These are phyloP conservation scores for Eupithecia abbreviata DNA, from an alignment of 2,888 invertebrate genomes.

Conservation along the genomic window DNA sequence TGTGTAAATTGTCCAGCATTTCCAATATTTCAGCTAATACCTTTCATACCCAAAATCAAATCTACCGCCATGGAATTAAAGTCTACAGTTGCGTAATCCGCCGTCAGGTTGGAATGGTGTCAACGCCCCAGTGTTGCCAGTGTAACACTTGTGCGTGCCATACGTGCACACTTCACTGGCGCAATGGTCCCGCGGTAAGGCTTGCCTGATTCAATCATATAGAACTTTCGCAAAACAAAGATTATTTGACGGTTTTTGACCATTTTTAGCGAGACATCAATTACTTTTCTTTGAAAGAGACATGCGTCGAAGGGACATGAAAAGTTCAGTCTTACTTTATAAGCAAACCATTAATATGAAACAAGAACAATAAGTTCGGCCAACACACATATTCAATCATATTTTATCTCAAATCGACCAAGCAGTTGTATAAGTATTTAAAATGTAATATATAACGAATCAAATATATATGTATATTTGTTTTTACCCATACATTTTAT, in stretches of 20 bases:
- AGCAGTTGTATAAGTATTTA: not conserved
- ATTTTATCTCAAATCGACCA: not conserved
- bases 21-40: not conserved
- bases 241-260: not conserved
- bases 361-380: not conserved
- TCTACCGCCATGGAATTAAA: constrained; percentile 6
- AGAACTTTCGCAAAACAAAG: not conserved
- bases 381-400: not conserved
- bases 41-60: constrained; percentile 19
- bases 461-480: no score
- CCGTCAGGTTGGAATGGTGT: constrained; percentile 56
- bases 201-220: not conserved
- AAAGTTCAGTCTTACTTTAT: constrained; percentile 12
- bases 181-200: constrained; percentile 47
- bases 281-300: not conserved
- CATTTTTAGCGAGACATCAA: not conserved
- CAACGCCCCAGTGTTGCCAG: constrained; percentile 54
- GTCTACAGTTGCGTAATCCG: constrained; percentile 33
- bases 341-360: not conserved
- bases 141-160: constrained; percentile 52
- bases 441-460: no score
- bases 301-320: not conserved
- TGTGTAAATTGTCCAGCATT: not conserved
- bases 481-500: no score
- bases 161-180: constrained; percentile 57